Percentiles rank a stretch among this genome's conserved stretches.
Conservation (phyloP, 2,888 invertebrate genomes). For the Caenorhabditis zanzibari region DNA sequence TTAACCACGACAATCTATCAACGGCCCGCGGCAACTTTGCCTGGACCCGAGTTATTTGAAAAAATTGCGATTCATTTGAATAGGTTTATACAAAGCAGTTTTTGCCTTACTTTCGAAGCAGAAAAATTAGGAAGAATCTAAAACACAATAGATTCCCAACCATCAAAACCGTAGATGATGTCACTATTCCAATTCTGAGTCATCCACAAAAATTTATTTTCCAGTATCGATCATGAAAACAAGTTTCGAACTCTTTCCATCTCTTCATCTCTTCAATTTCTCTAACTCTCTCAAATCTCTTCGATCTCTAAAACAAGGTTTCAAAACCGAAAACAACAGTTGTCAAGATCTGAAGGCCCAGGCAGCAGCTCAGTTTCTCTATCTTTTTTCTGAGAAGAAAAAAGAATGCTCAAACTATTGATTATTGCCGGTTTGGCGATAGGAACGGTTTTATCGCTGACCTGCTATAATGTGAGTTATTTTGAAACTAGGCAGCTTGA, state of each 20-base stretch:
- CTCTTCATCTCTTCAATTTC: background rate
- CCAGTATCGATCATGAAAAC: constrained; percentile 15
- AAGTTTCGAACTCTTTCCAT: constrained; percentile 15
- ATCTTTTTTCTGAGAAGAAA: background rate
- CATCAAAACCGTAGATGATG: background rate
- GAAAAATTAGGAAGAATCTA: too few relatives aligned
- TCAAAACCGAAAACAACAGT: constrained; percentile 30
- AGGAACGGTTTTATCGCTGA: constrained; percentile 29
- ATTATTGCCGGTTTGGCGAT: constrained; percentile 26
- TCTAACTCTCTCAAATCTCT: background rate
- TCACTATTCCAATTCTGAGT: background rate
- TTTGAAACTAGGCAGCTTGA: background rate
- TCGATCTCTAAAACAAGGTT: background rate
- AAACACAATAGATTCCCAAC: too few relatives aligned
- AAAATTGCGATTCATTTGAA: too few relatives aligned
- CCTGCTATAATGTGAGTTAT: constrained; percentile 56
- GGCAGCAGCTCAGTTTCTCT: background rate
- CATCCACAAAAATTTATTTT: background rate
- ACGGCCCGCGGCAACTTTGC: too few relatives aligned
- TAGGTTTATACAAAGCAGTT: too few relatives aligned
- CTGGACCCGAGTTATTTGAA: too few relatives aligned
- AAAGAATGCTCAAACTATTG: constrained; percentile 34
- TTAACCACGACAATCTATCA: too few relatives aligned
- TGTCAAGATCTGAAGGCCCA: background rate
- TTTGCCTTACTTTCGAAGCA: too few relatives aligned